Evolutionary conservation across 2,113 vertebrate species (phyloP), one percentile per base, ranked within the genome.

Genomic region (Malurus alboscapulatus): DNA sequence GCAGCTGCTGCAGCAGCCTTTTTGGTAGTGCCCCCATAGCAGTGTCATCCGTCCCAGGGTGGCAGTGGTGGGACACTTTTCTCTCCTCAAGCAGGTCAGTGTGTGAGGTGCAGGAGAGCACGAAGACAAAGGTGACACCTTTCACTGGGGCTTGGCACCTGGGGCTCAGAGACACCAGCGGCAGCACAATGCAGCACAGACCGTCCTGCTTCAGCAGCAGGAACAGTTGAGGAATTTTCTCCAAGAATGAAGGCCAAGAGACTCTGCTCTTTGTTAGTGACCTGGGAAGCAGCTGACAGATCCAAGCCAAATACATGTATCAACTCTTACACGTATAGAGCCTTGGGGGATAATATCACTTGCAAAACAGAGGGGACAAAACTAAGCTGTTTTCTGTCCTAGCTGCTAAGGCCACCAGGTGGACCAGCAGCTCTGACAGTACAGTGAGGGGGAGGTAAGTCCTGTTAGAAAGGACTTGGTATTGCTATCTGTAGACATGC

Each of bases 91-190:
- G 19, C 14, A 84, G 36, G 3, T n/a, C 45, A 65, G 13, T 2
- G 6, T 0, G 0, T 17, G 19, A 53, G 20, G 17, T 0, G 0
- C 40, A 73, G 67, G 18, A 76, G 14, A 61, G 17, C 27, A 11
- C 0, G 0, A 86, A 68, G 42, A 15, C 3, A 58, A 58, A 55
- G 42, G 17, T 1, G 1, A 8, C 12, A 38, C 0, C 0, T 38
- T 38, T 66, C 1, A 0, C 17, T 40, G 27, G 44, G 17, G 3
- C 30, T 83, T 83, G 62, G 17, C 17, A 20, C 15, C 17, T 40
- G 58, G 45, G 32, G 4, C 58, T 76, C 0, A 0, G 42, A 76
- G 50, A 30, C 76, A 53, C 21, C 57, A 73, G 30, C 29, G 80
- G 9, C 5, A 36, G 18, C 2, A 0, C 1, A 3, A 32, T 20